These are phyloP conservation scores for Alentia gelatinosa DNA, from an alignment of 2,888 invertebrate genomes.

Conservation along the genomic window DNA sequence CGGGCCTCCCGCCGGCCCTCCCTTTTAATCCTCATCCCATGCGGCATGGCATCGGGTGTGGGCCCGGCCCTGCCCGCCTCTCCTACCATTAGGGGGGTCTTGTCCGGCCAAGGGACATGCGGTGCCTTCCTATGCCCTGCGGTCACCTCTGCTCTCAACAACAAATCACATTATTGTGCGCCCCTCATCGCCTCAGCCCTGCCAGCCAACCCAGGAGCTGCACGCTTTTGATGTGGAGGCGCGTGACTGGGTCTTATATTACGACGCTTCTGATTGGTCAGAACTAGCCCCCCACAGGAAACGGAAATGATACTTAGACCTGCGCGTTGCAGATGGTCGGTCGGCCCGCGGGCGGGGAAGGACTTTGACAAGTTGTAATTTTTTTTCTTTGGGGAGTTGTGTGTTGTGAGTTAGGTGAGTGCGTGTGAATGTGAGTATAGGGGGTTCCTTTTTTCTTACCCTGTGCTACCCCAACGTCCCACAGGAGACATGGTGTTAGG, in stretches of 20 bases:
- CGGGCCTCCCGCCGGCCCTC: background rate
- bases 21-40: background rate
- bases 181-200: background rate
- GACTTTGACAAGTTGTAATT: background rate
- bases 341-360: background rate
- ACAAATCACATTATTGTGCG: conserved; percentile 39
- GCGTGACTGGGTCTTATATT: conserved; percentile 34
- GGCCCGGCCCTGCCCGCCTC: background rate
- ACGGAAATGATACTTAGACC: conserved; percentile 35
- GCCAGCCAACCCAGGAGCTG: background rate
- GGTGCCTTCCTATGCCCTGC: background rate
- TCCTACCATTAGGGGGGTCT: background rate
- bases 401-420: no score
- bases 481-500: background rate
- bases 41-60: background rate
- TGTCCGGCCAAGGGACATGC: background rate
- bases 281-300: conserved; percentile 37
- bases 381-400: no score
- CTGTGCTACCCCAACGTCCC: background rate
- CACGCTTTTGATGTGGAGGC: conserved; percentile 14
- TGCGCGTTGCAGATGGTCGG: background rate
- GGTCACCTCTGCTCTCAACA: conserved; percentile 15
- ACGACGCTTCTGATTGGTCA: conserved; percentile 45
- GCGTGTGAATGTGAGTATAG: no score
- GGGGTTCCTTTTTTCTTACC: background rate